Evolutionary conservation across 2,797 vertebrate genomes (phyloP).

Genomic region (Glossophaga mutica): DNA sequence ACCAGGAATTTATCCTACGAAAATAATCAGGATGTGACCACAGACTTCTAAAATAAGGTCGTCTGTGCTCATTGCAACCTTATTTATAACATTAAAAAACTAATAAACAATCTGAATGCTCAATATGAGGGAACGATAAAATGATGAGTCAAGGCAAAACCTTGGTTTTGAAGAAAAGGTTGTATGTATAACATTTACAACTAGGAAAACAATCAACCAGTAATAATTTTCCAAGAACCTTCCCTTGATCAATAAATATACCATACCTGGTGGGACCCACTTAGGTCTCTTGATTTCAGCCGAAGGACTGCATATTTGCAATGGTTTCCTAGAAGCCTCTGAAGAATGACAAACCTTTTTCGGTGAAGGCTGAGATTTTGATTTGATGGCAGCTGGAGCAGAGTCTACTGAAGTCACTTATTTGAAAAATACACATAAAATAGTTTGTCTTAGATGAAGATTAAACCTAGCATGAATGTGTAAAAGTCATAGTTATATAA

Average conservation of each 20-base stretch:
- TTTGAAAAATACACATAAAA: conserved; percentile 41
- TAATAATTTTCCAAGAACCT: background rate
- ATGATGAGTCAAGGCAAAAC: background rate
- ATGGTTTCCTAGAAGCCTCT: conserved; percentile 73
- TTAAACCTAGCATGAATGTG: background rate
- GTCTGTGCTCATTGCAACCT: background rate
- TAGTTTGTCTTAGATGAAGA: background rate
- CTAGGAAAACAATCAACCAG: background rate
- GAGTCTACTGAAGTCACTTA: conserved; percentile 67
- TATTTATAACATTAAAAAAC: conserved; percentile 23
- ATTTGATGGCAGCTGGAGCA: conserved; percentile 54
- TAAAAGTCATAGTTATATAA: conserved; percentile 18
- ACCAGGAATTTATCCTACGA: background rate
- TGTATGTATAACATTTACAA: background rate
- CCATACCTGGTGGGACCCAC: conserved; percentile 93
- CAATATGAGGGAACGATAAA: background rate
- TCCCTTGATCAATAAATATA: background rate
- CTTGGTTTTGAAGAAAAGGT: background rate
- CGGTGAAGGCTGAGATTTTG: conserved; percentile 59
- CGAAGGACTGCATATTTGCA: conserved; percentile 79
- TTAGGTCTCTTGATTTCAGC: conserved; percentile 83
- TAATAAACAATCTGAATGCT: background rate
- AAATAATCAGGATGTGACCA: background rate
- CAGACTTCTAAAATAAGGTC: conserved; percentile 29
- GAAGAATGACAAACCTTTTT: conserved; percentile 66